These are phyloP conservation scores for Enteromius treurensis DNA, from an alignment of 2,797 vertebrate genomes.

Conservation along the genomic window DNA sequence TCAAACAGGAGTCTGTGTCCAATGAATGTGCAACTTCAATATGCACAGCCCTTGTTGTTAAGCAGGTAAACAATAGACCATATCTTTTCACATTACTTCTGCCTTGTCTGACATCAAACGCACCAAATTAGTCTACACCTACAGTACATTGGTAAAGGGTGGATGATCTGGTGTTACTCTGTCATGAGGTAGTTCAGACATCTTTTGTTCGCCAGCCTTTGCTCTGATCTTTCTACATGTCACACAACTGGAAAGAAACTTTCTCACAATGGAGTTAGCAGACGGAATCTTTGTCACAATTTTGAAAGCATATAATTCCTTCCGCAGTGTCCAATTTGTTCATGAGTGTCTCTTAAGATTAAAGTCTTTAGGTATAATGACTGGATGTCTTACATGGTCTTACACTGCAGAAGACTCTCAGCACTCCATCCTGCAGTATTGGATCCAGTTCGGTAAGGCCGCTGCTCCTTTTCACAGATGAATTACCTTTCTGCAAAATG, in stretches of 20 bases:
- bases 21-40: background rate
- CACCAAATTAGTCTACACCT: background rate
- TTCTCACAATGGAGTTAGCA: background rate
- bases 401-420: conserved; percentile 20
- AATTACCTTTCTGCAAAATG: background rate
- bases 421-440: background rate
- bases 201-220: background rate
- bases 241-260: background rate
- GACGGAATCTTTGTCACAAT: background rate
- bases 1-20: background rate
- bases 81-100: background rate
- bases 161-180: background rate
- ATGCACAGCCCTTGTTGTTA: conserved; percentile 4
- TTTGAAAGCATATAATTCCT: background rate
- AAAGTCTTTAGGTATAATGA: conserved; percentile 45
- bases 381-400: conserved; percentile 46
- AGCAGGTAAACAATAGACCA: background rate
- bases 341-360: conserved; percentile 3
- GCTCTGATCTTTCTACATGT: background rate
- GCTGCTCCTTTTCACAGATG: background rate
- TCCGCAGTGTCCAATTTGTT: background rate
- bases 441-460: background rate
- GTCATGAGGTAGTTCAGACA: background rate
- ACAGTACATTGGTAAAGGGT: background rate
- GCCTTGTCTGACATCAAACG: background rate